Conservation (phyloP, 2,888 invertebrate species). For the Trachelus stipa region DNA sequence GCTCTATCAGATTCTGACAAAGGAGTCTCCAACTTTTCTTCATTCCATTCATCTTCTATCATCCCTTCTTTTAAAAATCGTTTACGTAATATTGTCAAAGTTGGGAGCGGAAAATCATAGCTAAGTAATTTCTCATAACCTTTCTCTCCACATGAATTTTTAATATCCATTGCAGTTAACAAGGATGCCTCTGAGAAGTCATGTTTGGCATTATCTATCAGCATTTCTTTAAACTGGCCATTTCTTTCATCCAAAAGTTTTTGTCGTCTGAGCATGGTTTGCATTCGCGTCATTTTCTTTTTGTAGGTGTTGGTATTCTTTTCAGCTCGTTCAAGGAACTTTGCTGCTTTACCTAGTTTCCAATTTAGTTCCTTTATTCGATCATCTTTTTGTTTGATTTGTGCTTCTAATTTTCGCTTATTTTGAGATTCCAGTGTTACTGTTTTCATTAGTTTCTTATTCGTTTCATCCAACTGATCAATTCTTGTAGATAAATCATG, state of each 20-base stretch:
- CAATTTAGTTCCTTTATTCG: constrained; percentile 59
- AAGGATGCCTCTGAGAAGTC: constrained; percentile 46
- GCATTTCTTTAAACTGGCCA: constrained; percentile 42
- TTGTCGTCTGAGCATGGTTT: constrained; percentile 48
- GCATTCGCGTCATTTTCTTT: constrained; percentile 56
- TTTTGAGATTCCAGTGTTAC: constrained; percentile 49
- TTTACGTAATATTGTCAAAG: constrained; percentile 37
- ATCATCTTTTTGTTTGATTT: constrained; percentile 54
- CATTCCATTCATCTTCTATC: constrained; percentile 26
- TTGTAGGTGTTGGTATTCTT: constrained; percentile 57
- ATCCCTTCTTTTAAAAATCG: constrained; percentile 25
- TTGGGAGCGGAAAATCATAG: constrained; percentile 53
- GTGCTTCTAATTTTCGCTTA: constrained; percentile 48
- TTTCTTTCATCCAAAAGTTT: constrained; percentile 47
- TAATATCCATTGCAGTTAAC: constrained; percentile 44
- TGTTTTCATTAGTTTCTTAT: constrained; percentile 53
- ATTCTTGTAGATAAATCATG: constrained; percentile 48
- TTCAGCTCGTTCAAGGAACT: constrained; percentile 58
- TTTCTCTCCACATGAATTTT: constrained; percentile 43
- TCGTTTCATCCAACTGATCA: constrained; percentile 49
- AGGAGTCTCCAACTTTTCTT: neutral
- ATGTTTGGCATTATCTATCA: constrained; percentile 37
- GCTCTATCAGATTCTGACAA: constrained; percentile 2
- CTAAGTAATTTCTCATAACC: constrained; percentile 49
- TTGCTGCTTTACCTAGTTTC: constrained; percentile 60